Evolutionary conservation across 2,113 vertebrate genomes (phyloP).

Genomic region (Forbesichthys agassizii): DNA sequence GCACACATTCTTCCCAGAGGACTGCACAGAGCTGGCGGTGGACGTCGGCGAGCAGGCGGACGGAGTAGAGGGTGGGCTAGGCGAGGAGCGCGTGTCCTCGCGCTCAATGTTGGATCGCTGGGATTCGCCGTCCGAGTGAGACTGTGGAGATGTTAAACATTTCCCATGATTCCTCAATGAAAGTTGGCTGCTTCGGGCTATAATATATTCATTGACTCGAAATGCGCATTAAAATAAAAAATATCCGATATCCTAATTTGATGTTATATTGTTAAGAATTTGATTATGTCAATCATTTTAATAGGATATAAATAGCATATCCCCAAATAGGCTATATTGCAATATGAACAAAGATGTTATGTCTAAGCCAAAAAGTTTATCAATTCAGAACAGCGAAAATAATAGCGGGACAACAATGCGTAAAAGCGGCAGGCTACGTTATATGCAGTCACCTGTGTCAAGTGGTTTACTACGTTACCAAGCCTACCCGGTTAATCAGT

Average conservation of each 20-base stretch:
- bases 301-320: too few relatives aligned
- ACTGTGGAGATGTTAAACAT: conserved; percentile 68
- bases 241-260: not conserved
- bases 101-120: conserved; percentile 88
- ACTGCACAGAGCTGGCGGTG: conserved; percentile 85
- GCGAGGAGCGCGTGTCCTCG: conserved; percentile 89
- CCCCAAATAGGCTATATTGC: too few relatives aligned
- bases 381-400: too few relatives aligned
- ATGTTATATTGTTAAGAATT: too few relatives aligned
- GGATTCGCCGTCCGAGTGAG: conserved; percentile 90
- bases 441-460: not conserved
- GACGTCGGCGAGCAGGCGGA: conserved; percentile 92
- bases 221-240: too few relatives aligned
- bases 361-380: too few relatives aligned
- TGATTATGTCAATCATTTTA: too few relatives aligned
- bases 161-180: conserved; percentile 9
- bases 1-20: conserved; percentile 92
- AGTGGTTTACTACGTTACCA: not conserved
- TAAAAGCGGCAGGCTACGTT: not conserved
- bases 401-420: too few relatives aligned
- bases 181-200: conserved; percentile 11
- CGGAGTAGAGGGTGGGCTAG: conserved; percentile 91
- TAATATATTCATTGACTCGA: too few relatives aligned
- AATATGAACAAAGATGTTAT: too few relatives aligned
- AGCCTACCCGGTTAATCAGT: too few relatives aligned